Base-by-base conservation (phyloP, 2,113 vertebrate species). In the Megalops atlanticus region DNA sequence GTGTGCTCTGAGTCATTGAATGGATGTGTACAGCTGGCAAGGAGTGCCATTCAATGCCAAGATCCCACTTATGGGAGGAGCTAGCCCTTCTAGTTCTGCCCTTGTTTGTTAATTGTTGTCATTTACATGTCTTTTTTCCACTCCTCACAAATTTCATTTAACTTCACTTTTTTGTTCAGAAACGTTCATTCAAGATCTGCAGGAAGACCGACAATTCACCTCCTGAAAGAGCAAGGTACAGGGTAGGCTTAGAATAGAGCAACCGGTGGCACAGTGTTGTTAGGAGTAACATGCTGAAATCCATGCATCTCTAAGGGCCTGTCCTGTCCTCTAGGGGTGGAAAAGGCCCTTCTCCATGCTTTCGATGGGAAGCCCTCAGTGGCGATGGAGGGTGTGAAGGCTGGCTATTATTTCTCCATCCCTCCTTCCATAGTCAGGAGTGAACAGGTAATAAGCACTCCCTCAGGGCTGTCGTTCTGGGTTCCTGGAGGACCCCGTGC, bases 151-250 rank as follows among this genome's bases (percentile, higher is more conserved):
- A 64, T 64, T 4, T 31, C 33, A 64, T 49, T 2, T 78, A 68
- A 27, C 2, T 0, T 76, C n/a, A 49, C 70, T 83, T 89, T 2
- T 64, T 31, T 5, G 45, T 88, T 84, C 91, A 99, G 98, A 89
- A 99, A 99, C 90, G 97, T 99, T 36, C 98, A 99, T 85, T 99
- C 97, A 15, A 95, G 97, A 21, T 99, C 98, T 84, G 98, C 98
- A 81, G 98, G 98, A 91, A 92, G 97, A 91, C 98, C 98, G 82
- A 96, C 96, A 38, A 96, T 99, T 87, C 95, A 92, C 71, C 96
- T 99, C 72, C 89, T 99, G 80, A 96, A 92, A 82, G 96, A 99
- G 36, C 94, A 97, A 94, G 98, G 98, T 99, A 91, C 78, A 64
- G 58, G 2, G 2, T n/a, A 33, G 38, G 1, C 35, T 76, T 31